A percentile compares a stretch with the other conserved stretches of the same genome.
phyloP scores from a whole-genome alignment of 2,888 invertebrate genomes.

The Scaptomyza parva region DNA sequence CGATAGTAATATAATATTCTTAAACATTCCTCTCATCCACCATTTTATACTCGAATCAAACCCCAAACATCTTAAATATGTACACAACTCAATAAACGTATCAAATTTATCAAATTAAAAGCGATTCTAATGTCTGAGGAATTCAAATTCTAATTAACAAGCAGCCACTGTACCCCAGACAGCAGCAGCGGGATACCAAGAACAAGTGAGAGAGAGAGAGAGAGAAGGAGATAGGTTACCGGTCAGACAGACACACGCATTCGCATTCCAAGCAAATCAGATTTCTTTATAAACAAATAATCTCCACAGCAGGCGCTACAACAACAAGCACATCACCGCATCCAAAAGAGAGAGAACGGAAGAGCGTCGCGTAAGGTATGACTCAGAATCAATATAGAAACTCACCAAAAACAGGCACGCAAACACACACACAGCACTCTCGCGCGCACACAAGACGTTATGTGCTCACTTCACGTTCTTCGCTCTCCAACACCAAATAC shows the following conservation, averaged over 20 bases:
- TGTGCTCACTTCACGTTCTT: slow-evolving; percentile 22
- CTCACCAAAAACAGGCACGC: slow-evolving; percentile 2
- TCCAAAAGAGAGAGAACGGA: slow-evolving; percentile 16
- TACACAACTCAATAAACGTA: neutral
- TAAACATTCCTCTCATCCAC: no score
- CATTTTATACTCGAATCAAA: neutral
- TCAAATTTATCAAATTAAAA: slow-evolving; percentile 1
- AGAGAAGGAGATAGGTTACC: slow-evolving; percentile 9
- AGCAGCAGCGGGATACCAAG: slow-evolving; percentile 4
- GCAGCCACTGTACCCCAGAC: slow-evolving; percentile 2
- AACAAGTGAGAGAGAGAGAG: neutral
- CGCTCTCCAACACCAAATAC: slow-evolving; percentile 15
- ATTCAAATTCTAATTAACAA: slow-evolving; percentile 3
- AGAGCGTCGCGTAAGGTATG: slow-evolving; percentile 21
- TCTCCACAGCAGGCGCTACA: slow-evolving; percentile 48
- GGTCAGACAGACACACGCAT: slow-evolving; percentile 39
- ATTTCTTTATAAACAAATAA: slow-evolving; percentile 77
- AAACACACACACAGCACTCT: neutral
- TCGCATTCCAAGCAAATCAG: slow-evolving; percentile 81
- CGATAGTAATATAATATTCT: no score
- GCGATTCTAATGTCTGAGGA: neutral
- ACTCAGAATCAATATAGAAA: slow-evolving; percentile 44
- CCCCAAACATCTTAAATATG: neutral
- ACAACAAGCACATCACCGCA: slow-evolving; percentile 32
- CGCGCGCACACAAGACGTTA: slow-evolving; percentile 5